Evolutionary conservation across 2,888 invertebrate genomes (phyloP).

Genomic region (Leptinotarsa juncta): DNA sequence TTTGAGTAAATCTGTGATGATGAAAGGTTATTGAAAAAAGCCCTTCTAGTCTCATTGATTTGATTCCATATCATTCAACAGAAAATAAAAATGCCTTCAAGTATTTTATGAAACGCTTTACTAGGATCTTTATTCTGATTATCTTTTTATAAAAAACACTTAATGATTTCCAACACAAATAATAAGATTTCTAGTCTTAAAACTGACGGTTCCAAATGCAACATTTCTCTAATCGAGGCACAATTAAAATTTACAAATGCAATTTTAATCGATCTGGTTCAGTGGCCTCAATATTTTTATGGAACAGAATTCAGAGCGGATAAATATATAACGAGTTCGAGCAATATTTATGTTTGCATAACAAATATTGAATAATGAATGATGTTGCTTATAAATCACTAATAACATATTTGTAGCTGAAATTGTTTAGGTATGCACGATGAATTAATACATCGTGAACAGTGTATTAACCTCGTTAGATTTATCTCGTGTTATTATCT

Average conservation of each 20-base stretch:
- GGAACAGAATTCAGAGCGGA: not conserved
- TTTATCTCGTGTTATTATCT: not conserved
- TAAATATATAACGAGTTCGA: not conserved
- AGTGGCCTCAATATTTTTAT: not conserved
- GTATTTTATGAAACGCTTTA: no score
- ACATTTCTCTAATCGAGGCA: not conserved
- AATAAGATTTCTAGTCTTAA: not conserved
- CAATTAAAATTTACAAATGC: conserved; percentile 1
- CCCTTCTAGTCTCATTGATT: no score
- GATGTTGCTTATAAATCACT: not conserved
- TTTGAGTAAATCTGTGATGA: no score
- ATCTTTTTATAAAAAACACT: no score
- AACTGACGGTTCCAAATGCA: not conserved
- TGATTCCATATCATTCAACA: no score
- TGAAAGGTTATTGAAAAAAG: no score
- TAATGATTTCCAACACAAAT: no score
- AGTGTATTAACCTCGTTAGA: not conserved
- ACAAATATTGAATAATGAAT: not conserved
- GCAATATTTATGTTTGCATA: not conserved
- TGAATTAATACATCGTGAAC: not conserved
- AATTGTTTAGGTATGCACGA: not conserved
- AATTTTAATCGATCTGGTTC: not conserved
- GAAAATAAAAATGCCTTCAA: no score
- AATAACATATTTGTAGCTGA: not conserved
- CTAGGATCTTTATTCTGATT: no score